Percentiles rank a stretch among this genome's conserved stretches.
These are phyloP conservation scores for Magallana ariakensis DNA, from an alignment of 1,140 invertebrate genomes.

Conservation along the genomic window DNA sequence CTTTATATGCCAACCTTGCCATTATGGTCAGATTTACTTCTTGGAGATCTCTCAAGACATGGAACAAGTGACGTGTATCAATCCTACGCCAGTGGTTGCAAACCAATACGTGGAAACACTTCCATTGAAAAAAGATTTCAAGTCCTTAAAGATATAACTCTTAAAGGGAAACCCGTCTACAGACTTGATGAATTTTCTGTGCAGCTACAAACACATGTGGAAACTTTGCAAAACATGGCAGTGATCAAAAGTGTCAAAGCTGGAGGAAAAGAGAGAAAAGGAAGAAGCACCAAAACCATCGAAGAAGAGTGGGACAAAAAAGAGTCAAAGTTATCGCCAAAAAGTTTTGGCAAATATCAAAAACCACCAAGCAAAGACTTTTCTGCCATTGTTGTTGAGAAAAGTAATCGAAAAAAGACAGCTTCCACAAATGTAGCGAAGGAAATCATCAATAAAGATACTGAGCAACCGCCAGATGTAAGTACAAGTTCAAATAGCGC, in stretches of 20 bases:
- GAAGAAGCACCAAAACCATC: neutral
- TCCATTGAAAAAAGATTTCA: conserved; percentile 43
- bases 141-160: conserved; percentile 9
- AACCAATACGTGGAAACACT: neutral
- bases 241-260: neutral
- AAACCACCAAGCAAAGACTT: neutral
- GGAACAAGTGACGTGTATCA: neutral
- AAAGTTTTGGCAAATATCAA: conserved; percentile 7
- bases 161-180: neutral
- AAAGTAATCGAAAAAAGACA: neutral
- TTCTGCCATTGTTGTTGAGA: neutral
- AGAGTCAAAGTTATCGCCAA: neutral
- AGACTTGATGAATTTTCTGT: conserved; percentile 34
- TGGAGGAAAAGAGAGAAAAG: neutral
- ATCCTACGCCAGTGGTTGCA: neutral
- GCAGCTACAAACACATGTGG: neutral
- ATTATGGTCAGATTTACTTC: conserved; percentile 37
- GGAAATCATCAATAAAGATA: neutral
- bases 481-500: neutral
- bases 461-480: neutral
- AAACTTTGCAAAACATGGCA: neutral
- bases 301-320: conserved; percentile 25
- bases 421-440: neutral
- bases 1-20: conserved; percentile 34
- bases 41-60: conserved; percentile 39